Conservation (phyloP, 2,888 invertebrate genomes). For the Andricus curvator region DNA sequence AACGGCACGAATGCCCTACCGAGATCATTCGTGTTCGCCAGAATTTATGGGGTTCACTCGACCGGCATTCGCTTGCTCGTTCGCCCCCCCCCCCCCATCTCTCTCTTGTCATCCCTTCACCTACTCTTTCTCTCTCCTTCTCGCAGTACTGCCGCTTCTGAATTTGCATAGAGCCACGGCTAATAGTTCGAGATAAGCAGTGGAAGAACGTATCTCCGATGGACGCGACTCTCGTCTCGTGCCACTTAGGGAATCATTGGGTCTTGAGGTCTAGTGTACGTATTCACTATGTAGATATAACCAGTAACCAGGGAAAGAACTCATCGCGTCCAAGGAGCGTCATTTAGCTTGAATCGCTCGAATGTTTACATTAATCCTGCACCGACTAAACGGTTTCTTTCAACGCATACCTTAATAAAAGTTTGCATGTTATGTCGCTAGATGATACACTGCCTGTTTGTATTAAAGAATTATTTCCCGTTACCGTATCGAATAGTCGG, state of each 20-base stretch:
- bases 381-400: conserved; percentile 33
- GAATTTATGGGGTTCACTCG: conserved; percentile 72
- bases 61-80: conserved; percentile 61
- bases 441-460: conserved; percentile 27
- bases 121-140: conserved; percentile 51
- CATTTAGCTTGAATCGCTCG: conserved; percentile 25
- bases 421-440: conserved; percentile 7
- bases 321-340: conserved; percentile 6
- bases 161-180: conserved; percentile 74
- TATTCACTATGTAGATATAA: conserved; percentile 34
- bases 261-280: not conserved
- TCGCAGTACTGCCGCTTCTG: conserved; percentile 60
- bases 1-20: conserved; percentile 63
- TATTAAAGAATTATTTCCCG: conserved; percentile 61
- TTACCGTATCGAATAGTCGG: conserved; percentile 58
- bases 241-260: conserved; percentile 54
- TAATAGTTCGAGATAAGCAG: conserved; percentile 73
- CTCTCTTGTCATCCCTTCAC: conserved; percentile 46
- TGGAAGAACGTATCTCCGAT: conserved; percentile 61
- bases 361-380: conserved; percentile 31
- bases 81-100: conserved; percentile 8
- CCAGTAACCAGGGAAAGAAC: conserved; percentile 28
- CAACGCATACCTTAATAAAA: conserved; percentile 24
- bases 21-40: conserved; percentile 70
- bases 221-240: conserved; percentile 47